These are phyloP conservation scores for Rhodophaea formosa DNA, from an alignment of 2,888 invertebrate species.

Conservation along the genomic window DNA sequence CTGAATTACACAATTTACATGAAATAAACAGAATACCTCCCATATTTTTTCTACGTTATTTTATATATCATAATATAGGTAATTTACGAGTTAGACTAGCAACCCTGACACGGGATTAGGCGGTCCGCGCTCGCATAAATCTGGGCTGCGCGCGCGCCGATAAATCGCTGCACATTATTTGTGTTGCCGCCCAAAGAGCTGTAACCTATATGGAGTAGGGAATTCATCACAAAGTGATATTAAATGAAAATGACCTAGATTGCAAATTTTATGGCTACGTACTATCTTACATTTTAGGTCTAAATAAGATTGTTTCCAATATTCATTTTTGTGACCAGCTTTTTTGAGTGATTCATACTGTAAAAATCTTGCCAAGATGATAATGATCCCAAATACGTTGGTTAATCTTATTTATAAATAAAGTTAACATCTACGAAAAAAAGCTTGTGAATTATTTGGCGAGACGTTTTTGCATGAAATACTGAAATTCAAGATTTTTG, in stretches of 20 bases:
- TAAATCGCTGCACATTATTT: constrained; percentile 78
- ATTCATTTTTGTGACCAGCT: no score
- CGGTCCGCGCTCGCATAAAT: constrained; percentile 68
- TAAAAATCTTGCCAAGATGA: no score
- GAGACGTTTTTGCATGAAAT: no score
- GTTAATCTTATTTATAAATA: no score
- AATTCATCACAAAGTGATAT: background rate
- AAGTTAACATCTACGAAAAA: no score
- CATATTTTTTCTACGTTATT: background rate
- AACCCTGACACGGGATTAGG: constrained; percentile 71
- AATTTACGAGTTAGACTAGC: constrained; percentile 9
- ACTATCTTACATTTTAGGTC: no score
- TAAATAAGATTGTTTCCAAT: no score
- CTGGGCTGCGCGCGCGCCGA: constrained; percentile 72
- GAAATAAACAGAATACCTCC: background rate
- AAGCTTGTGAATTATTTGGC: no score
- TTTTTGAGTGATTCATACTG: no score
- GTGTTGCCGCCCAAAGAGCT: constrained; percentile 60
- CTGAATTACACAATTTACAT: background rate
- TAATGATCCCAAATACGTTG: no score
- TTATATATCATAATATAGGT: constrained; percentile 12
- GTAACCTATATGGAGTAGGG: background rate
- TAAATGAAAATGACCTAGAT: background rate
- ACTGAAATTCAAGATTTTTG: no score
- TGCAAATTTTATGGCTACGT: background rate